These are phyloP conservation scores for Hyles vespertilio DNA, from an alignment of 1,140 invertebrate species.

Conservation along the genomic window DNA sequence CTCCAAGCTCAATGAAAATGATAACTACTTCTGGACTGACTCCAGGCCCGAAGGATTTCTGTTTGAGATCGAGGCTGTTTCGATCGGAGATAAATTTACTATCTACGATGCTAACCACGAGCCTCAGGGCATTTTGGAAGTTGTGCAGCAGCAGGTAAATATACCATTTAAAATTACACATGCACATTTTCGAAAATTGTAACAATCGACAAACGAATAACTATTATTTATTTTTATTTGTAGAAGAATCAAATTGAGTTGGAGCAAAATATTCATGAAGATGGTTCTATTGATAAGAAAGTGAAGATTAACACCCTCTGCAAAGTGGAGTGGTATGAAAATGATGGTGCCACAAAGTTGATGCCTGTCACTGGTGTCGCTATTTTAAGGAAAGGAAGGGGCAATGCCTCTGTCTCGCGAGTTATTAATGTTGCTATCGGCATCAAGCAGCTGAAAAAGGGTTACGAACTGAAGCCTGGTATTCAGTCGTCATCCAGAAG, in stretches of 20 bases:
- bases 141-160: slow-evolving; percentile 78
- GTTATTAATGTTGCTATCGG: slow-evolving; percentile 78
- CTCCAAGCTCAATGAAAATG: slow-evolving; percentile 80
- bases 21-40: slow-evolving; percentile 87
- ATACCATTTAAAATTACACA: background rate
- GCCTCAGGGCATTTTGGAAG: slow-evolving; percentile 79
- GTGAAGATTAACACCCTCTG: slow-evolving; percentile 79
- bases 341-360: slow-evolving; percentile 76
- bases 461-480: slow-evolving; percentile 79
- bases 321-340: slow-evolving; percentile 82
- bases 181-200: background rate
- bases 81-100: slow-evolving; percentile 83
- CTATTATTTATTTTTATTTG: slow-evolving; percentile 21
- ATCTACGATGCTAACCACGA: slow-evolving; percentile 80
- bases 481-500: slow-evolving; percentile 78
- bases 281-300: slow-evolving; percentile 78
- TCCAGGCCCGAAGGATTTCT: slow-evolving; percentile 83
- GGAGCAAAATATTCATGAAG: slow-evolving; percentile 63
- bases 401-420: slow-evolving; percentile 70
- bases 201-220: background rate
- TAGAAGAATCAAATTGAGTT: slow-evolving; percentile 71
- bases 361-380: slow-evolving; percentile 78
- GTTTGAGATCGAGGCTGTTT: slow-evolving; percentile 82
- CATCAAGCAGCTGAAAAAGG: slow-evolving; percentile 75
- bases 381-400: slow-evolving; percentile 72